These are phyloP conservation scores for Poeciliopsis gracilis DNA, from an alignment of 2,797 vertebrate genomes.

Conservation along the genomic window DNA sequence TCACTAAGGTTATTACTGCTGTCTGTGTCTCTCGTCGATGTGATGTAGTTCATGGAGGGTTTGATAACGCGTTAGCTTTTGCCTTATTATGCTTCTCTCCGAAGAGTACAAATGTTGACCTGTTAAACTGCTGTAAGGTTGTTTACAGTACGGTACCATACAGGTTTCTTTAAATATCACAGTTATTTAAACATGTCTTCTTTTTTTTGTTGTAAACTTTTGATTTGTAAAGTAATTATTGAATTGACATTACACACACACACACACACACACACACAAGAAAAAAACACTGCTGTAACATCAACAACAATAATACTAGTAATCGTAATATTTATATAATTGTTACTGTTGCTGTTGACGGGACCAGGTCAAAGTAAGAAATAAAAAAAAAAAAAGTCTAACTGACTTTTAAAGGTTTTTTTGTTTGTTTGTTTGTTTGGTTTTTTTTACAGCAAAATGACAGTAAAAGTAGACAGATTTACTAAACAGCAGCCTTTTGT, in stretches of 20 bases:
- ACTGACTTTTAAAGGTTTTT: neutral
- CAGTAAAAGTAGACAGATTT: neutral
- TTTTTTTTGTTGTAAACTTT: neutral
- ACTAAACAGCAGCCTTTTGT: neutral
- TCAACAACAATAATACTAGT: neutral
- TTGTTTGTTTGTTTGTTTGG: neutral
- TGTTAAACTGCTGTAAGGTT: neutral
- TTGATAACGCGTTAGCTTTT: neutral
- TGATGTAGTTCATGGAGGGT: neutral
- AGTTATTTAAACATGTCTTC: neutral
- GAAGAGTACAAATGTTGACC: conserved; percentile 26
- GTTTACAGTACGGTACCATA: neutral
- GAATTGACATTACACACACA: neutral
- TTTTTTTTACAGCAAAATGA: neutral
- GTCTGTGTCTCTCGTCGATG: neutral
- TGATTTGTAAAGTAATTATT: neutral
- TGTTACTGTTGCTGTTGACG: neutral
- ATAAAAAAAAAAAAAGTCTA: neutral
- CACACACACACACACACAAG: neutral
- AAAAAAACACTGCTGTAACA: neutral
- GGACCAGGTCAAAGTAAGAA: neutral
- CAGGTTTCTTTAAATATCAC: neutral
- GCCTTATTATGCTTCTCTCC: conserved; percentile 15
- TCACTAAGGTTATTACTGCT: neutral
- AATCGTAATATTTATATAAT: neutral